A percentile compares a stretch with the other conserved stretches of the same genome.
Conservation (phyloP, 2,113 vertebrate species). For the Cephalopterus ornatus region DNA sequence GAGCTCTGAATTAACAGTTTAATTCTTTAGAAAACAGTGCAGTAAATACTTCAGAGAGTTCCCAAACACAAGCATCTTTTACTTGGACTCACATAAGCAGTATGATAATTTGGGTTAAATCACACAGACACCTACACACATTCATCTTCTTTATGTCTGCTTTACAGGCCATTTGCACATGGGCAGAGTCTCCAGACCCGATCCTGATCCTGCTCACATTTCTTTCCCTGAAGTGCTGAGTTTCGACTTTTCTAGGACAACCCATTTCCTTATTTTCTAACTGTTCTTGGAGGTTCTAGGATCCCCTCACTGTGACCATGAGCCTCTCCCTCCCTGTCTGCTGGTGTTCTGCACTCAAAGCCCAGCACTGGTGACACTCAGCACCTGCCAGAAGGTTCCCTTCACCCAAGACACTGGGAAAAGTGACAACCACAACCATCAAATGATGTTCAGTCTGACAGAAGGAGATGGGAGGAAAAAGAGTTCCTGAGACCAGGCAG, state of each 20-base stretch:
- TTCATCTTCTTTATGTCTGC: not conserved
- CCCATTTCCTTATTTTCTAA: not conserved
- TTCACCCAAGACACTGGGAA: accelerated
- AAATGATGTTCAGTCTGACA: not conserved
- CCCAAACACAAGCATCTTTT: not conserved
- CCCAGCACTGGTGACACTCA: not conserved
- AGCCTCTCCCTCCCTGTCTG: not conserved
- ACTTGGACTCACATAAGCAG: not conserved
- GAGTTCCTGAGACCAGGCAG: not conserved
- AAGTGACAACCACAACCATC: not conserved
- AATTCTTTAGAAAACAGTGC: not conserved
- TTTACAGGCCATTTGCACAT: not conserved
- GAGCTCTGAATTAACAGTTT: not conserved
- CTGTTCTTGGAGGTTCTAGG: not conserved
- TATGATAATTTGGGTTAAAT: not conserved
- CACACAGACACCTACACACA: not conserved
- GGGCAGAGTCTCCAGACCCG: not conserved
- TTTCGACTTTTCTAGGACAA: not conserved
- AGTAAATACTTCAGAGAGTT: constrained; percentile 8
- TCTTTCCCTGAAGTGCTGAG: not conserved
- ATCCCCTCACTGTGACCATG: accelerated
- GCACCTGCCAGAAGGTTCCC: not conserved
- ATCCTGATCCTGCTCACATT: not conserved
- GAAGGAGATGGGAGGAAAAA: not conserved
- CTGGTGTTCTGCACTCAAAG: not conserved